Conservation (phyloP, 2,888 invertebrate species). For the Agrochola lychnidis region DNA sequence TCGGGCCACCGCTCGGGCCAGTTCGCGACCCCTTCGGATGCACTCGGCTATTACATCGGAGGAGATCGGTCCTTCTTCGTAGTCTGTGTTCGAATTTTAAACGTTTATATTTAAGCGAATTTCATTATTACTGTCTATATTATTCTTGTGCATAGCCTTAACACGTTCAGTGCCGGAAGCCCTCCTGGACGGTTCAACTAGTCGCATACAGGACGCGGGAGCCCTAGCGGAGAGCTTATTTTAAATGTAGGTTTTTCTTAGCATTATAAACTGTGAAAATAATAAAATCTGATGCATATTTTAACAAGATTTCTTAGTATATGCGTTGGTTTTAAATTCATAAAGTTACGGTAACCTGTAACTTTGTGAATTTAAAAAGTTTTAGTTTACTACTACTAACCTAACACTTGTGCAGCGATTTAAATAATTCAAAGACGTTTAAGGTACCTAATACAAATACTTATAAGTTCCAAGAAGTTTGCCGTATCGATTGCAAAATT, state of each 20-base stretch:
- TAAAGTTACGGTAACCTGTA: not conserved
- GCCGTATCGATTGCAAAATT: slow-evolving; percentile 43
- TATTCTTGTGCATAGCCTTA: not conserved
- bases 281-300: too few relatives aligned
- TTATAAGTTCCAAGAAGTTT: slow-evolving; percentile 18
- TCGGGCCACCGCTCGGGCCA: slow-evolving; percentile 77
- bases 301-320: too few relatives aligned
- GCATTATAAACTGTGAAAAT: too few relatives aligned
- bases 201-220: too few relatives aligned
- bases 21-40: slow-evolving; percentile 80
- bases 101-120: not conserved
- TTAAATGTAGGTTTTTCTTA: too few relatives aligned
- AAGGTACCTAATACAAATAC: not conserved
- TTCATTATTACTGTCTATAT: too few relatives aligned
- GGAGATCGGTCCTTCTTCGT: slow-evolving; percentile 89
- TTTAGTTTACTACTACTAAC: not conserved
- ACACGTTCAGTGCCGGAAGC: too few relatives aligned
- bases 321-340: not conserved
- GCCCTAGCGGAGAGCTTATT: too few relatives aligned
- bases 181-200: too few relatives aligned
- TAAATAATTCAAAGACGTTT: slow-evolving; percentile 18
- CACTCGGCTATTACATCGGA: slow-evolving; percentile 90
- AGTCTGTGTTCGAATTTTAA: slow-evolving; percentile 57
- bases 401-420: not conserved
- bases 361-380: not conserved